phyloP scores from a whole-genome alignment of 2,797 vertebrate species.

The Hypotaenidia okinawae region DNA sequence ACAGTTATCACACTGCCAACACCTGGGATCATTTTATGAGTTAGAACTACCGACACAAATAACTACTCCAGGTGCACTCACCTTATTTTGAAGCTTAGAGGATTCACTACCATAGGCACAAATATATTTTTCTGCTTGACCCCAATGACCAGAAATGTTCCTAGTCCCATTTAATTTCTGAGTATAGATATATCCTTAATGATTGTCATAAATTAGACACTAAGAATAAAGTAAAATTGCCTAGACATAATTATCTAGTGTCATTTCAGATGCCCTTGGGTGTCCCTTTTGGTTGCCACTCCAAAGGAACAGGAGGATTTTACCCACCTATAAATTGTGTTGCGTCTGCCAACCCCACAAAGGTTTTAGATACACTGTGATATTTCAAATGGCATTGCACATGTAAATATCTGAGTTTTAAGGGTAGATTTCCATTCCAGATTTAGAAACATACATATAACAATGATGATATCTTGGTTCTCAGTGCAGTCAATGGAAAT shows the following conservation, averaged over 20 bases:
- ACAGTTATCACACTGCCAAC: neutral
- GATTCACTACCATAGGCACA: neutral
- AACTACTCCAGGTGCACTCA: neutral
- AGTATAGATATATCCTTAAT: constrained; percentile 31
- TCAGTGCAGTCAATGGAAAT: neutral
- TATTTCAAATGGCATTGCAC: neutral
- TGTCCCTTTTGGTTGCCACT: neutral
- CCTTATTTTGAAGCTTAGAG: neutral
- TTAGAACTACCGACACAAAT: neutral
- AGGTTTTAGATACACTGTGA: neutral
- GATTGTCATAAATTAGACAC: constrained; percentile 36
- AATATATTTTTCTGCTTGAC: constrained; percentile 25
- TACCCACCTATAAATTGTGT: neutral
- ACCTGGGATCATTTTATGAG: neutral
- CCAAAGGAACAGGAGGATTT: neutral
- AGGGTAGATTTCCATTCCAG: neutral
- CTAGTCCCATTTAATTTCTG: constrained; percentile 13
- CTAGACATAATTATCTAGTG: neutral
- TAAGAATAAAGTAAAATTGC: constrained; percentile 42
- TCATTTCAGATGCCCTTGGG: neutral
- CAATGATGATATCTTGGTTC: neutral
- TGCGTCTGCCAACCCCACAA: neutral
- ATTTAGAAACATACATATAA: neutral
- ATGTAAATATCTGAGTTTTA: neutral
- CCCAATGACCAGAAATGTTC: constrained; percentile 9